Base-by-base conservation (phyloP, 2,797 vertebrate genomes). In the Limnodromus scolopaceus region DNA sequence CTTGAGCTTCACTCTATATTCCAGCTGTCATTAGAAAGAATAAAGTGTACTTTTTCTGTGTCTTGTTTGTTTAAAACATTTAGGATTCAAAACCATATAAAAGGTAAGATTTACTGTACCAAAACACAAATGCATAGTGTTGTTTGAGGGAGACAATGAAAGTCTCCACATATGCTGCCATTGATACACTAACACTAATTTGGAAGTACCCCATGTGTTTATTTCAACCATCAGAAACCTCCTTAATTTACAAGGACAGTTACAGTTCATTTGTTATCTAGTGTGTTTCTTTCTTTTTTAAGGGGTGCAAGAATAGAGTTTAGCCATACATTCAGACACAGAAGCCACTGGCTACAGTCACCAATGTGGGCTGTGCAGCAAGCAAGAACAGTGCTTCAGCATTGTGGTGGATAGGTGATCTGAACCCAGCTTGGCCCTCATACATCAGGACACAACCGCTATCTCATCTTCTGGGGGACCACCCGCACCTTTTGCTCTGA, bases 101-200 rank as follows among this genome's bases (percentile, higher is more conserved):
- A 93, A 90, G 76, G 65, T 36, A 80, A 89, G 72, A 89, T 49
- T 85, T 87, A 82, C 41, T 77, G 69, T 72, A 51, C 80, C 58
- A 34, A 93, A 94, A 51, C 14, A 64, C 22, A 19, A 89, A 90
- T 27, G 19, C 23, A 13, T 32, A 1, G 32, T 25, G 48, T 12
- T 78, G 51, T 41, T 84, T 34, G 75, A 79, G 25, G 48, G 14
- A 71, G 9, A 95, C 70, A 83, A 51, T 60, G 49, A 39, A 93
- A 92, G 45, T 32, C 68, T 83, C 24, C 49, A 16, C 51, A 4
- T 80, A 34, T 13, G 36, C 60, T 28, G 65, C 66, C 78, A 36
- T 18, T 41, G 53, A 63, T 43, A 80, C 4, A 3, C 45, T 27
- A 85, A 61, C 43, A 11, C 36, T 17, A 3, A 27, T 45, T 60